Conservation (phyloP, 2,888 invertebrate genomes). For the Phlogophora meticulosa region DNA sequence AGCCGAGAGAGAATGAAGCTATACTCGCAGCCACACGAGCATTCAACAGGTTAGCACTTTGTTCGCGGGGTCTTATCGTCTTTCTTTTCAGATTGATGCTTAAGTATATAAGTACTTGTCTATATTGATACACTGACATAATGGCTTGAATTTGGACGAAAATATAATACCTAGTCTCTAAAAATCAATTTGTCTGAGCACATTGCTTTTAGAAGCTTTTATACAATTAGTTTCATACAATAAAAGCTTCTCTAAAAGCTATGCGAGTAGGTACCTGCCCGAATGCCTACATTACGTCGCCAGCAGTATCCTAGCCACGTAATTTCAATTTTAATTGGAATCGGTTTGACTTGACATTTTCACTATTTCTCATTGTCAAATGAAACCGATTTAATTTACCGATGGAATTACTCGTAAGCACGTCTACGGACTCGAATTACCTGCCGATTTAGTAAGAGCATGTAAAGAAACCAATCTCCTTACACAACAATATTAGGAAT, state of each 20-base stretch:
- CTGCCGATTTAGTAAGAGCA: not conserved
- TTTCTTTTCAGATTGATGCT: constrained; percentile 68
- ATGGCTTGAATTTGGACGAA: constrained; percentile 11
- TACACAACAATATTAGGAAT: not conserved
- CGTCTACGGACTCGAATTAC: constrained; percentile 17
- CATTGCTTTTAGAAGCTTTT: constrained; percentile 15
- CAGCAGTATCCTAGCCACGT: constrained; percentile 25
- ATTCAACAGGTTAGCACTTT: constrained; percentile 83
- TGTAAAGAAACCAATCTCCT: not conserved
- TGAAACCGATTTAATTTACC: constrained; percentile 47
- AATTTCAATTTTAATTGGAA: constrained; percentile 53
- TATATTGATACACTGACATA: constrained; percentile 48
- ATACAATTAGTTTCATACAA: constrained; percentile 10
- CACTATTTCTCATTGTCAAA: constrained; percentile 55
- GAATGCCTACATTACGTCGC: constrained; percentile 12
- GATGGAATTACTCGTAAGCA: constrained; percentile 37
- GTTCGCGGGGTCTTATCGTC: constrained; percentile 69
- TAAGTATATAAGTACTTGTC: constrained; percentile 55
- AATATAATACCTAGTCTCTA: constrained; percentile 6
- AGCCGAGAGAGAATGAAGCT: constrained; percentile 77
- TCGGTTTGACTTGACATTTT: constrained; percentile 35
- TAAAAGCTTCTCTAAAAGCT: not conserved
- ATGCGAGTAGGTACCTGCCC: not conserved
- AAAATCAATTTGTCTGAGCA: constrained; percentile 28
- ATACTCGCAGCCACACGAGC: constrained; percentile 66